Evolutionary conservation across 2,113 vertebrate genomes (phyloP), one percentile per base, ranked within the genome.

Genomic region (Hippopotamus amphibius): DNA sequence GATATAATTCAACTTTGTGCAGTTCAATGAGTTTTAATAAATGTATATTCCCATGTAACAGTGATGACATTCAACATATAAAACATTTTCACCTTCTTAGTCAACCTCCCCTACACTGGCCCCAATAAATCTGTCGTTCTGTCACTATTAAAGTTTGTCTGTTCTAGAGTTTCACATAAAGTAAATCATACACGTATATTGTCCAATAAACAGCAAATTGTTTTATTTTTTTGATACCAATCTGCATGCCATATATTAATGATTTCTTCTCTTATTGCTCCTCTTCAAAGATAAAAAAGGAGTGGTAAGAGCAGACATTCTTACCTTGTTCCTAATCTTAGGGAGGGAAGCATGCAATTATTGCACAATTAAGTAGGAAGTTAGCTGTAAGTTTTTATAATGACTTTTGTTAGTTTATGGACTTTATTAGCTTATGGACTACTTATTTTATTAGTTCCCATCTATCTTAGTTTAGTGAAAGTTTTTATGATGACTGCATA

Each of bases 81-180:
- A 72, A 82, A 55, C 28, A 26, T 63, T 81, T 74, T 74, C 33
- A 66, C 66, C 46, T 65, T 46, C 33, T 61, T 7, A 48, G 8
- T 33, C 17, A 37, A 13, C 30, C 26, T 72, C 50, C 55, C 14
- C 17, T 14, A 33, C 15, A 21, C 33, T 11, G 53, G 37, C n/a
- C 30, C 17, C 72, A 68, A 26, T 28, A 76, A 76, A 50, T 15
- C 22, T 66, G 33, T 66, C n/a, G 46, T 21, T 61, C n/a, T 93
- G 41, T 61, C 15, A 71, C 63, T 63, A 3, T 28, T 77, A 63
- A 9, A 26, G 1, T 59, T 50, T 80, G 17, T 46, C 57, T 86
- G 90, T 66, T 48, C 41, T 69, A 33, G 41, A 93, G 84, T 74
- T 85, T 80, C 63, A 43, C 59, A 84, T 89, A 26, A 93, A 53